phyloP scores from a whole-genome alignment of 2,113 vertebrate species.

The Archocentrus centrarchus region DNA sequence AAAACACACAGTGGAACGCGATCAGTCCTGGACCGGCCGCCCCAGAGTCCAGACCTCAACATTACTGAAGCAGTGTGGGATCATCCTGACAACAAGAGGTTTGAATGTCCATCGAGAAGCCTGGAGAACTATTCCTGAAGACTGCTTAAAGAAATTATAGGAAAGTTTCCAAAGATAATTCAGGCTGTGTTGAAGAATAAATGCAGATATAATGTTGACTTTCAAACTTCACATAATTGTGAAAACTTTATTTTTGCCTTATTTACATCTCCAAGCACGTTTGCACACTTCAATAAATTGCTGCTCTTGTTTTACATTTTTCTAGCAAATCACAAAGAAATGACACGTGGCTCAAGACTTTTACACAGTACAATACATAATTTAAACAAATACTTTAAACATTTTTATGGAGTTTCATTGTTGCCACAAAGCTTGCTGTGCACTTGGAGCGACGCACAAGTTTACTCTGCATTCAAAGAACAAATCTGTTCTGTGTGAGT shows the following conservation, averaged over 20 bases:
- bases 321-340: not conserved
- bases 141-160: not conserved
- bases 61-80: not conserved
- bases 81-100: not conserved
- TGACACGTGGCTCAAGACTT: not conserved
- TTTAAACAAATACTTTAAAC: not conserved
- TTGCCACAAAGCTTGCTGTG: not conserved
- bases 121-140: not conserved
- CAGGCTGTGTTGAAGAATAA: not conserved
- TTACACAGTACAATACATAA: not conserved
- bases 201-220: not conserved
- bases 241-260: no score
- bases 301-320: not conserved
- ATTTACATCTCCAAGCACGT: no score
- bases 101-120: not conserved
- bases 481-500: not conserved
- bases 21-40: not conserved
- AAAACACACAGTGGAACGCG: not conserved
- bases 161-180: not conserved
- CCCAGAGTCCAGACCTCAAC: not conserved
- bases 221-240: not conserved
- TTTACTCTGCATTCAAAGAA: not conserved
- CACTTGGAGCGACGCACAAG: not conserved
- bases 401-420: not conserved
- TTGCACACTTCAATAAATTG: no score